These are phyloP conservation scores for Camponotus fellah DNA, from an alignment of 2,888 invertebrate genomes.

Conservation along the genomic window DNA sequence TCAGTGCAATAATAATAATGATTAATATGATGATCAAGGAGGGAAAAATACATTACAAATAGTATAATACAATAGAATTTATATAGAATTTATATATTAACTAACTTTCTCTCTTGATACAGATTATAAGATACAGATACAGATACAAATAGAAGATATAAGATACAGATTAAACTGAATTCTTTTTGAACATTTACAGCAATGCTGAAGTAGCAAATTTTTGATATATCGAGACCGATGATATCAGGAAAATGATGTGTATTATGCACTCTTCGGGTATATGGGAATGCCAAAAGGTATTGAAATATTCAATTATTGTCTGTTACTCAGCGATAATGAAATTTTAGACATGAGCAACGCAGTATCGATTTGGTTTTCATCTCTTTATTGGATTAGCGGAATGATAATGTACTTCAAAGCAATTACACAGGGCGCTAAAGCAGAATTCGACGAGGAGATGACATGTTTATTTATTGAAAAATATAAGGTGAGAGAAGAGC, in stretches of 20 bases:
- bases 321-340: slow-evolving; percentile 51
- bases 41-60: background rate
- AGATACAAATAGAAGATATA: too few species aligned
- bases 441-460: slow-evolving; percentile 72
- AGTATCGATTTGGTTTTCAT: slow-evolving; percentile 71
- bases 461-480: slow-evolving; percentile 78
- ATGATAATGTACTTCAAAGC: slow-evolving; percentile 63
- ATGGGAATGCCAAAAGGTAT: slow-evolving; percentile 81
- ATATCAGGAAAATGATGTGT: slow-evolving; percentile 66
- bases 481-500: slow-evolving; percentile 74
- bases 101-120: background rate
- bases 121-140: too few species aligned
- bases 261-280: slow-evolving; percentile 81
- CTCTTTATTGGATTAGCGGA: slow-evolving; percentile 81
- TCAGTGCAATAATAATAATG: background rate
- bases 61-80: background rate
- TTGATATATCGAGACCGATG: slow-evolving; percentile 57
- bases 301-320: slow-evolving; percentile 71
- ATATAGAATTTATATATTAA: too few species aligned
- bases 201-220: slow-evolving; percentile 70
- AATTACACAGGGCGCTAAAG: slow-evolving; percentile 54
- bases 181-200: slow-evolving; percentile 66
- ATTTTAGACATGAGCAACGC: background rate
- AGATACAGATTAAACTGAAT: too few species aligned
- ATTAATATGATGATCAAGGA: background rate